Percentiles rank a stretch among this genome's conserved stretches.
phyloP scores from a whole-genome alignment of 2,113 vertebrate genomes.

The Rhea americana region DNA sequence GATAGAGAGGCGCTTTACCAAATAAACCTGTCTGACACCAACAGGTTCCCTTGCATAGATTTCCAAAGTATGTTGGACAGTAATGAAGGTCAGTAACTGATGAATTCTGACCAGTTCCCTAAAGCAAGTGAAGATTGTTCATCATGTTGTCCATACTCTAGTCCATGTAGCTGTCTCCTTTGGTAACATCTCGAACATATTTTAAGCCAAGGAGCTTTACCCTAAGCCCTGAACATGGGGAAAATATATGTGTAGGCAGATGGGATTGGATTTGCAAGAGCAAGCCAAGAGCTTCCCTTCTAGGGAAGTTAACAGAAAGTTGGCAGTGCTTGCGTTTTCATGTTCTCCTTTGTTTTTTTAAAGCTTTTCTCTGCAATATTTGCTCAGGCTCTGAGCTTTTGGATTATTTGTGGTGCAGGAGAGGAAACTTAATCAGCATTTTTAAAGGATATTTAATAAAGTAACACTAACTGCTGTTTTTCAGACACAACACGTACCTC shows the following conservation, averaged over 20 bases:
- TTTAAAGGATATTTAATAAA: neutral
- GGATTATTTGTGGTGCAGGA: neutral
- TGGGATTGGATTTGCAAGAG: neutral
- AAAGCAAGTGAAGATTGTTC: neutral
- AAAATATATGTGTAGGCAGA: neutral
- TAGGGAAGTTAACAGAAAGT: neutral
- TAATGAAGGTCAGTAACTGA: neutral
- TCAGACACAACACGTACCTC: constrained; percentile 97
- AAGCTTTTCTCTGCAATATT: rapidly evolving
- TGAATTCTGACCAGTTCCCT: neutral
- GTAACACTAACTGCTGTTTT: neutral
- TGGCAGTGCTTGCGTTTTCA: neutral
- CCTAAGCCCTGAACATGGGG: neutral
- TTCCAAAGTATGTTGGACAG: neutral
- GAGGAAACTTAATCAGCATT: neutral
- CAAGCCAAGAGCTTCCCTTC: neutral
- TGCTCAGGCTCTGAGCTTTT: neutral
- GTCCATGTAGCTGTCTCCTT: neutral
- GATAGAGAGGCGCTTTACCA: neutral
- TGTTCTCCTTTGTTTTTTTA: neutral
- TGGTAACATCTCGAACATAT: neutral
- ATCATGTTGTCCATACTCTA: neutral
- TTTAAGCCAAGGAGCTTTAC: neutral
- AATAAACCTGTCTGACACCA: neutral
- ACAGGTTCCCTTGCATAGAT: neutral